Evolutionary conservation across 1,140 invertebrate species (phyloP), one percentile per base, ranked within the genome.

Genomic region (Drosophila sechellia): DNA sequence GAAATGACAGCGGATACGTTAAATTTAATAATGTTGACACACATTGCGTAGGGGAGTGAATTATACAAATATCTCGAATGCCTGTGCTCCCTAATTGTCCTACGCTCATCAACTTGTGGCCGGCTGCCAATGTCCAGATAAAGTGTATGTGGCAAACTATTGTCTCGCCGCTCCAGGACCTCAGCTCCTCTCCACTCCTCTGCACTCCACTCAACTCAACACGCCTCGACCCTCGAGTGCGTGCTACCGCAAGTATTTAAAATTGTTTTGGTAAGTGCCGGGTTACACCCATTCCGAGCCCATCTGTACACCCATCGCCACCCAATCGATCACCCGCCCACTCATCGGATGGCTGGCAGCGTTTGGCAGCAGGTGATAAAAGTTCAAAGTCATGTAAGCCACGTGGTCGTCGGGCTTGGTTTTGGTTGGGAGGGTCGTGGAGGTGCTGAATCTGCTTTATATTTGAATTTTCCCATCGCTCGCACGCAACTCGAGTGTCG

Each of bases 331-430:
- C 37, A 13, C 6, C 12, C 37, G 5, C 6, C 22, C 61, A 35
- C 13, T 5, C 22, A 55, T 12, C 13, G 17, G 64, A 22, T 22
- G 31, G 12, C 20, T 57, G 39, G 10, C 42, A 48, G 57, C 45
- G 35, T 61, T 54, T 58, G 37, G 55, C 72, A 68, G 48, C 73
- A 81, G 79, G 79, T 77, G 79, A 81, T 81, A 81, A 81, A 81
- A 81, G 79, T 81, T 81, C 73, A 81, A 77, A 81, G 79, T 81
- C 78, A 70, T 80, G 64, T 71, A 56, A 79, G 77, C 45, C 60
- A 65, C 70, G 77, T 68, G 63, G 77, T 65, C 40, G 34, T 20
- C 1, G 34, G 66, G 55, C 35, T 37, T 39, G 43, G 54, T n/a
- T 65, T 43, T 34, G 46, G 40, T 46, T 39, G 15, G 49, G 40